phyloP scores from a whole-genome alignment of 2,113 vertebrate species.

The Ptilorrhoa leucosticta region DNA sequence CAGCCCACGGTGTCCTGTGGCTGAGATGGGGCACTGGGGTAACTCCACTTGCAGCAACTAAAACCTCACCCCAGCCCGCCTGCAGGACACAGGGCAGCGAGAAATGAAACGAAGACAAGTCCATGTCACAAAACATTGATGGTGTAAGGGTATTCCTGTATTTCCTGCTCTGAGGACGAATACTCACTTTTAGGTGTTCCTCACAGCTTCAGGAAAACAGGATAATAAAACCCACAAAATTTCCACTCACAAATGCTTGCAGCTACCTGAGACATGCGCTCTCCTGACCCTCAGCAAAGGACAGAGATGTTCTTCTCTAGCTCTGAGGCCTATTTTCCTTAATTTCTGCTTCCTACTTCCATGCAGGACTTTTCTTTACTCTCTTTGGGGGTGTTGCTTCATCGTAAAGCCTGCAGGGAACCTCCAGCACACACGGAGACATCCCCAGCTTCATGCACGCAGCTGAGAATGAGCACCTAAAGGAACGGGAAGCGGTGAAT shows the following conservation, averaged over 20 bases:
- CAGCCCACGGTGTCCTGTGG: accelerated
- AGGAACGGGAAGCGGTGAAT: neutral
- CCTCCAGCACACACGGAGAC: neutral
- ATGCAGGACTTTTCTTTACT: neutral
- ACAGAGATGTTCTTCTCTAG: neutral
- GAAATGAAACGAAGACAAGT: neutral
- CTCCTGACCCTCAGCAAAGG: neutral
- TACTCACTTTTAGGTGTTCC: neutral
- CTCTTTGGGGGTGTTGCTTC: neutral
- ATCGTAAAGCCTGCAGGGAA: neutral
- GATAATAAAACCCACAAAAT: neutral
- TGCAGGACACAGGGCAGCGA: neutral
- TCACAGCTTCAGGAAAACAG: neutral
- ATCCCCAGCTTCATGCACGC: neutral
- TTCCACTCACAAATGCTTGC: neutral
- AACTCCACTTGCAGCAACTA: neutral
- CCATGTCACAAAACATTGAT: neutral
- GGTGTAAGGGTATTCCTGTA: neutral
- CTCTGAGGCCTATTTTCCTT: neutral
- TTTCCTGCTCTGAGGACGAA: neutral
- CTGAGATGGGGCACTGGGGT: neutral
- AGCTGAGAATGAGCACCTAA: neutral
- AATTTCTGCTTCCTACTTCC: neutral
- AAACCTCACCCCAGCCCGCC: neutral
- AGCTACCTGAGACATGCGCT: neutral